Evolutionary conservation across 2,797 vertebrate species (phyloP).

Genomic region (Ispidina picta): DNA sequence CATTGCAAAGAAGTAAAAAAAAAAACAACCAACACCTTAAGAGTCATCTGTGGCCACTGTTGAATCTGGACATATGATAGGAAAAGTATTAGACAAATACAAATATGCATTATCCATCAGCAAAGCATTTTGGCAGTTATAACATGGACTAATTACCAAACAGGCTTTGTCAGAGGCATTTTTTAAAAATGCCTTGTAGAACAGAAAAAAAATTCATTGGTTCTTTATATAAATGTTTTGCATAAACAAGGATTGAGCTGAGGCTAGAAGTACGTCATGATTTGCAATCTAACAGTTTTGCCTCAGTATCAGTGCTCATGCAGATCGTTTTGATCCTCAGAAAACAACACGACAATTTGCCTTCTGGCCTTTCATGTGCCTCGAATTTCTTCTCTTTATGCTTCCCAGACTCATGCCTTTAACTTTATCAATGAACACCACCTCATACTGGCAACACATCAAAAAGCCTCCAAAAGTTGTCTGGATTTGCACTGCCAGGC

Average conservation of each 20-base stretch:
- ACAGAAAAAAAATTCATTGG: not conserved
- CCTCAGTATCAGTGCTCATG: not conserved
- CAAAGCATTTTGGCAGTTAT: not conserved
- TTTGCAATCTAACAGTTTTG: not conserved
- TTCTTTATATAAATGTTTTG: not conserved
- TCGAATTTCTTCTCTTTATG: not conserved
- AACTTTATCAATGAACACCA: not conserved
- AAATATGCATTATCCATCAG: not conserved
- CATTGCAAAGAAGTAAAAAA: not conserved
- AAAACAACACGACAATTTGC: accelerated
- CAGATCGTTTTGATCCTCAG: not conserved
- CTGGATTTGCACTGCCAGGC: not conserved
- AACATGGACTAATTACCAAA: not conserved
- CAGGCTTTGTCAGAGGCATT: not conserved
- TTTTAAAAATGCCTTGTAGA: not conserved
- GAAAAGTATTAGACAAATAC: not conserved
- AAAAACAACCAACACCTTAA: not conserved
- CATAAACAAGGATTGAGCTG: not conserved
- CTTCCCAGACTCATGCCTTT: not conserved
- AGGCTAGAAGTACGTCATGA: not conserved
- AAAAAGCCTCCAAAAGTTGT: not conserved
- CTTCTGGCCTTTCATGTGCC: not conserved
- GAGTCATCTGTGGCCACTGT: too few species aligned
- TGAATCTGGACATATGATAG: not conserved
- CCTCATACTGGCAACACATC: not conserved